Evolutionary conservation across 2,797 vertebrate species (phyloP), one percentile per base, ranked within the genome.

Genomic region (Oreortyx pictus): DNA sequence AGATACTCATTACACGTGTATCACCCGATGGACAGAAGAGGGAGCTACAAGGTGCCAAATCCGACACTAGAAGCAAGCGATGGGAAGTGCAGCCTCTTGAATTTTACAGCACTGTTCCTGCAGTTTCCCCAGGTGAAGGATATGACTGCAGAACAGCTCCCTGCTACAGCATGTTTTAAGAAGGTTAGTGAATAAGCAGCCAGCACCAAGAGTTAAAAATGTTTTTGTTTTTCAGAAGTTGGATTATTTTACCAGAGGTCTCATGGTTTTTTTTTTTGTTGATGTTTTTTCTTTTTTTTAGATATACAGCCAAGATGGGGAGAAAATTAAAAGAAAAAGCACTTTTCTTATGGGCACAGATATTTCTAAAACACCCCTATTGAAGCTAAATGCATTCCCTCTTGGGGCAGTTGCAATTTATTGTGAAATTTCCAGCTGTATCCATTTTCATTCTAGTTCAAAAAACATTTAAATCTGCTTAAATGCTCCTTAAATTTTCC

Each of bases 41-140:
- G 91, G 96, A 86, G 91, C 86, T 73, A 29, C 50, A 73, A 59
- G 57, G 76, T 71, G 65, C 39, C 19, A 68, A 92, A 94, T 74
- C 33, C 54, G 67, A 9, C 27, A 11, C 3, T 1, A 66, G 27
- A n/a, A 35, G n/a, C 11, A 17, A 25, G 33, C 15, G 31, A 4
- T n/a, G 29, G 22, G 52, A 56, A 61, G 19, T 22, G 11, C 49
- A 84, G 56, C n/a, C 65, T 73, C 46, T 15, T 16, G 31, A 15
- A 39, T 8, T 25, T 23, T 57, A 3, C 27, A 52, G 84, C 56
- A 3, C 0, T 27, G 52, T 25, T 72, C 17, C 19, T 47, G 23
- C 25, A 66, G 25, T 2, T 49, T 62, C 52, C 47, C 1, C 0
- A 7, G 37, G 27, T 37, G 43, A 33, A 82, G 71, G n/a, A 31